Evolutionary conservation across 2,113 vertebrate species (phyloP).

Genomic region (Ammodytes marinus): DNA sequence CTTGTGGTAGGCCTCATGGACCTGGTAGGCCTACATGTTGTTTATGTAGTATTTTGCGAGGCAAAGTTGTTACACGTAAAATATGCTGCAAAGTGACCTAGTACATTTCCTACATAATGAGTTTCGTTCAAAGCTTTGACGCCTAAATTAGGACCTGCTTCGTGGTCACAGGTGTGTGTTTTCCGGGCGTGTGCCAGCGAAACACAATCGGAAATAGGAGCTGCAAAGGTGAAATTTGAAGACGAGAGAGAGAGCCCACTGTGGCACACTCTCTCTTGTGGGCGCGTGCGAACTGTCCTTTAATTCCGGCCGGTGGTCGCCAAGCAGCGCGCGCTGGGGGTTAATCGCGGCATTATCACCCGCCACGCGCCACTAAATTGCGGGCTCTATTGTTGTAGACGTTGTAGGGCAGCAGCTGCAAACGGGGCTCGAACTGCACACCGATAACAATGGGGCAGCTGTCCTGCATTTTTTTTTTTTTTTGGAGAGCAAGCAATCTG

Average conservation of each 20-base stretch:
- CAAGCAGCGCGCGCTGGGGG: slow-evolving; percentile 83
- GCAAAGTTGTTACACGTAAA: neutral
- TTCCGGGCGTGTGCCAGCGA: no score
- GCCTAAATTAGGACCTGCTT: neutral
- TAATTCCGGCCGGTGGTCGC: slow-evolving; percentile 82
- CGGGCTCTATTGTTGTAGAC: slow-evolving; percentile 80
- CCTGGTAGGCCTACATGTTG: neutral
- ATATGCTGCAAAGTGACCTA: neutral
- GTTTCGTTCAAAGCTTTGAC: neutral
- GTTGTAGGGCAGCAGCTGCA: slow-evolving; percentile 84
- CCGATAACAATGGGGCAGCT: slow-evolving; percentile 87
- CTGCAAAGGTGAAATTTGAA: slow-evolving; percentile 47
- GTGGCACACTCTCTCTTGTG: slow-evolving; percentile 21
- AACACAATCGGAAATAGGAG: neutral
- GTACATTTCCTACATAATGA: neutral
- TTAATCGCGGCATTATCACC: slow-evolving; percentile 88
- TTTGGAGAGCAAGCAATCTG: slow-evolving; percentile 83
- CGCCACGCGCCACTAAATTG: slow-evolving; percentile 87
- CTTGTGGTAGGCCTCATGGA: neutral
- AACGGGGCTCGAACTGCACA: slow-evolving; percentile 78
- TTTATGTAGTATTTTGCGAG: neutral
- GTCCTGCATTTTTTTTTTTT: slow-evolving; percentile 80
- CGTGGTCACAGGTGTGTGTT: slow-evolving; percentile 25
- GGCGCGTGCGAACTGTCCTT: slow-evolving; percentile 66
- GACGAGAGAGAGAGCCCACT: neutral